phyloP scores from a whole-genome alignment of 2,888 invertebrate species.

The Willowsia nigromaculata region DNA sequence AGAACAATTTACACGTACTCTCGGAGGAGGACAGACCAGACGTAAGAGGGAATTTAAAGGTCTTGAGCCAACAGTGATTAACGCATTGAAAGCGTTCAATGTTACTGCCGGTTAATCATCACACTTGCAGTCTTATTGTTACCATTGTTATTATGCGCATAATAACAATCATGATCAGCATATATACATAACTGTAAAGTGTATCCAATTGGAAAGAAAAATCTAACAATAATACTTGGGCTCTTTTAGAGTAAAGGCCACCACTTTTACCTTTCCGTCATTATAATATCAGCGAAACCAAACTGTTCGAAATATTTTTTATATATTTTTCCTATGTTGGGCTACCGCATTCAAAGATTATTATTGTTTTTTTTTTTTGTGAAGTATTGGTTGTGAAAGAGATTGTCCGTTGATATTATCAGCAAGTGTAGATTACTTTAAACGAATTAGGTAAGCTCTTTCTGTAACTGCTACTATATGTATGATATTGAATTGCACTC shows the following conservation, averaged over 20 bases:
- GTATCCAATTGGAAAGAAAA: no score
- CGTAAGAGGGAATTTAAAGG: slow-evolving; percentile 7
- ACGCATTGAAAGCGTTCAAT: slow-evolving; percentile 42
- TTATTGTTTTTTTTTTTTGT: background rate
- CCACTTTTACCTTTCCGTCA: background rate
- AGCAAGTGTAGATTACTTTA: background rate
- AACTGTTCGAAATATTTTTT: background rate
- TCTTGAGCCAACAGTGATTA: slow-evolving; percentile 62
- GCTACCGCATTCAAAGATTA: background rate
- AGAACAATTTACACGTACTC: slow-evolving; percentile 38
- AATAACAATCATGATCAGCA: slow-evolving; percentile 29
- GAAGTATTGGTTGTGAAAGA: background rate
- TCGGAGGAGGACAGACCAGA: slow-evolving; percentile 16
- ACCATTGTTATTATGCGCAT: slow-evolving; percentile 34
- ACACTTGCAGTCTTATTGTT: background rate
- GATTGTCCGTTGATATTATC: background rate
- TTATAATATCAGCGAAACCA: background rate
- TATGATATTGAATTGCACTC: background rate
- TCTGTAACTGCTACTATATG: background rate
- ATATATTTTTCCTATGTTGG: background rate
- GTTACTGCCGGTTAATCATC: background rate
- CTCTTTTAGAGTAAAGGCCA: background rate
- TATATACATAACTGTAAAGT: no score
- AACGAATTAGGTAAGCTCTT: slow-evolving; percentile 2
- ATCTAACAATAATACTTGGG: background rate